Evolutionary conservation across 2,888 invertebrate genomes (phyloP), one percentile per base, ranked within the genome.

Genomic region (Drosophila meridionalis): DNA sequence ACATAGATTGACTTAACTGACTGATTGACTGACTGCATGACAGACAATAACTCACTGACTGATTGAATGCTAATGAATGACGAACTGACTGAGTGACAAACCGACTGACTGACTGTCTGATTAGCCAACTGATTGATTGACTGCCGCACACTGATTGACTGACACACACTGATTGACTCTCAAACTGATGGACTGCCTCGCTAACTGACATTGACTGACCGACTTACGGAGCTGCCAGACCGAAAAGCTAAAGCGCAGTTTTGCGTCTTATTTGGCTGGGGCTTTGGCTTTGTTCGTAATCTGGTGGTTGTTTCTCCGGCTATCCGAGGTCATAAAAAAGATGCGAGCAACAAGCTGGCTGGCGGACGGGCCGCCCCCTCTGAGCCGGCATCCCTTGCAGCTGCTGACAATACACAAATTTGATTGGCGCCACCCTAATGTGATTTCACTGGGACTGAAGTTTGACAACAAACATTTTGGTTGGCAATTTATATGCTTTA

Each of bases 391-490:
- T 50, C 38, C 60, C 45, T 43, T 43, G 26, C 63, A 47, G 55
- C 38, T 73, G 76, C 76, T 79, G 78, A 79, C 79, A 79, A 79
- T 69, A 76, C 71, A 74, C 66, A 83, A 83, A 86, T 87, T 84
- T 84, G 82, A 84, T 82, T 84, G 82, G 83, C 78, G 87, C 74
- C 85, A 74, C 76, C 79, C 77, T 80, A 77, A 80, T 80, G 77
- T 80, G 77, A 80, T 80, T 76, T 80, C 52, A 60, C 64, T 60
- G 58, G 36, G 50, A 58, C 71, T 76, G 68, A 75, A 72, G 70
- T 84, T 87, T 81, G 82, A 81, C 87, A 83, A 75, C 81, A 72
- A 87, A 75, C 78, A 85, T 78, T 85, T 87, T 82, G 77, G 70
- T 74, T 74, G 78, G 72, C 87, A 86, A 87, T 86, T 88, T 88